Conservation (phyloP, 2,888 invertebrate species). For the Chloroclystis v-ata region DNA sequence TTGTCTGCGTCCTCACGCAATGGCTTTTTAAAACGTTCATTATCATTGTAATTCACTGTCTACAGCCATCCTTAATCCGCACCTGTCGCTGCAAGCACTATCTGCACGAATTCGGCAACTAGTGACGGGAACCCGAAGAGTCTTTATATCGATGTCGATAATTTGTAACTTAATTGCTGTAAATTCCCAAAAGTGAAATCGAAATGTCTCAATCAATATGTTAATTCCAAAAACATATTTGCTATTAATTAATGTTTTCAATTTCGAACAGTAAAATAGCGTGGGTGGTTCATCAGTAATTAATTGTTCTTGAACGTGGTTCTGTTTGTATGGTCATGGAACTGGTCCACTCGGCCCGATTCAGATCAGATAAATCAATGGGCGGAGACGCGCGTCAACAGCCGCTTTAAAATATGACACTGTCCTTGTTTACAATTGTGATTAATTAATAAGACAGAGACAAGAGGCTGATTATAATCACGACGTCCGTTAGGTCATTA, state of each 20-base stretch:
- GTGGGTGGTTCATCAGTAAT: slow-evolving; percentile 18
- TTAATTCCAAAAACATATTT: slow-evolving; percentile 13
- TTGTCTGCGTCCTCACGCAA: slow-evolving; percentile 35
- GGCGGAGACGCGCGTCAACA: slow-evolving; percentile 31
- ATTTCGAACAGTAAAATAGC: slow-evolving; percentile 8
- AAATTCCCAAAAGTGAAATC: slow-evolving; percentile 3
- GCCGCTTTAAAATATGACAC: slow-evolving; percentile 29
- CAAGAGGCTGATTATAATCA: slow-evolving; percentile 32
- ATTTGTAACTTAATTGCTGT: background rate
- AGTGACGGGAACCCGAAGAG: slow-evolving; percentile 27
- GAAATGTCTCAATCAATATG: slow-evolving; percentile 14
- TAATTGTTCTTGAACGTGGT: slow-evolving; percentile 14
- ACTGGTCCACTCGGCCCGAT: slow-evolving; percentile 17
- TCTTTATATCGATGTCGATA: slow-evolving; percentile 24
- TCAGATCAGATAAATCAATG: slow-evolving; percentile 29
- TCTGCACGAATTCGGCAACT: slow-evolving; percentile 37
- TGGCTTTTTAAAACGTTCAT: slow-evolving; percentile 36
- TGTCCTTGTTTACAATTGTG: slow-evolving; percentile 32
- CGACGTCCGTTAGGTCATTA: slow-evolving; percentile 30
- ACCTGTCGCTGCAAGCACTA: slow-evolving; percentile 61
- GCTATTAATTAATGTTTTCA: slow-evolving; percentile 11
- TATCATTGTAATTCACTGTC: slow-evolving; percentile 25
- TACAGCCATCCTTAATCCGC: slow-evolving; percentile 28
- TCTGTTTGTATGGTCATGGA: slow-evolving; percentile 13
- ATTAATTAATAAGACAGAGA: slow-evolving; percentile 35